Base-by-base conservation (phyloP, 2,797 vertebrate genomes). In the Graptemys geographica region DNA sequence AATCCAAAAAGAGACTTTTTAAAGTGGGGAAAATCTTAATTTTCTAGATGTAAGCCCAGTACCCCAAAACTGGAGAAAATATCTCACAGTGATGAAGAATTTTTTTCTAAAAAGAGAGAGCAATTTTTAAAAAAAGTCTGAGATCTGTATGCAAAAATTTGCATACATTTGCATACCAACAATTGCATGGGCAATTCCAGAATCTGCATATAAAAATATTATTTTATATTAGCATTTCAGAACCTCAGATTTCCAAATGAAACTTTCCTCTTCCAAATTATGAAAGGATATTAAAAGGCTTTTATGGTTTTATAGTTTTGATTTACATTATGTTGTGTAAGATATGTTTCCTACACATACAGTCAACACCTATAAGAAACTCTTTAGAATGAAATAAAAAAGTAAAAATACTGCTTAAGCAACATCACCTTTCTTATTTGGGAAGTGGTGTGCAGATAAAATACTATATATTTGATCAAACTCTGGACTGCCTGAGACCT, bases 161-260 rank as follows among this genome's bases (percentile, higher is more conserved):
- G 53, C 79, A 87, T 90, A 88, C 72, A 18, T 87, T 91, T 91
- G 41, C 56, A 80, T 72, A 90, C 88, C 19, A 74, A 28, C 88
- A 69, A 91, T 97, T 95, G 90, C 16, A 65, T 90, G 65, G 87
- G 93, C 72, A n/a, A 2, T 91, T 83, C 65, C 44, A 82, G 25
- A 78, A 47, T 69, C 83, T 93, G 13, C 81, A 37, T 65, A 7
- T 88, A 72, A 88, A 87, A 84, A 28, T 12, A 13, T 13, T 84
- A 47, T 21, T 4, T 51, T 84, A 18, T 11, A 41, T 87, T 92
- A 82, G 3, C 47, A 44, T 93, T 91, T 94, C 79, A 69, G 33
- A 19, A 37, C 37, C 90, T 91, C 41, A 41, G 51, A 11, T 88
- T 95, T 95, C 78, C 87, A 49, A 90, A 84, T 90, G 74, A 49